Percentiles rank a stretch among this genome's conserved stretches.
phyloP scores from a whole-genome alignment of 2,888 invertebrate genomes.

The Gerris lacustris region DNA sequence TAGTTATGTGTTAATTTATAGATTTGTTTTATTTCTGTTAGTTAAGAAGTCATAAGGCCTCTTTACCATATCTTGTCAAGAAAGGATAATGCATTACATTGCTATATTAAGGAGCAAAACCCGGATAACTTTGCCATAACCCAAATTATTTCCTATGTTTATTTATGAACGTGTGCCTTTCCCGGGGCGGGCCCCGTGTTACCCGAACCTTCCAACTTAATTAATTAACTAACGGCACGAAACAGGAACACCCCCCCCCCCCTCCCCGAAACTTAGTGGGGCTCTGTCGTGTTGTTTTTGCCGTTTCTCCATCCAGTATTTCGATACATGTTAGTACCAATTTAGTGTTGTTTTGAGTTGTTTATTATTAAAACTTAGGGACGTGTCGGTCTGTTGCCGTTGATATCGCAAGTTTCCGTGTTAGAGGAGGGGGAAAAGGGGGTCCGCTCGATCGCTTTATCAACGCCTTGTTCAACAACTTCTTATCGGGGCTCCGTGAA shows the following conservation, averaged over 20 bases:
- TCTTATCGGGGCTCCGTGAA: too few relatives aligned
- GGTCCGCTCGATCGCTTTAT: not conserved
- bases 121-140: not conserved
- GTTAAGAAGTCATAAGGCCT: too few relatives aligned
- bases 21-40: too few relatives aligned
- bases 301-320: too few relatives aligned
- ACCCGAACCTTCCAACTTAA: not conserved
- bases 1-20: too few relatives aligned
- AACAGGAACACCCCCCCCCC: not conserved
- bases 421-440: too few relatives aligned
- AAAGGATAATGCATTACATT: not conserved
- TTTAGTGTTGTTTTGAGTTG: too few relatives aligned
- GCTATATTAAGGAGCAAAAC: not conserved
- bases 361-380: too few relatives aligned
- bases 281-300: not conserved
- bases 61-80: not conserved
- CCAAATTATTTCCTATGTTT: not conserved
- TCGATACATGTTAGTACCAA: too few relatives aligned
- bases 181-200: not conserved
- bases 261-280: too few relatives aligned
- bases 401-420: too few relatives aligned
- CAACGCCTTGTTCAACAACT: not conserved
- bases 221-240: constrained; percentile 1
- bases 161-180: constrained; percentile 1
- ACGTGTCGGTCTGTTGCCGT: too few relatives aligned